Percentiles rank a stretch among this genome's conserved stretches.
phyloP scores from a whole-genome alignment of 1,140 invertebrate species.

The Drosophila bipectinata region DNA sequence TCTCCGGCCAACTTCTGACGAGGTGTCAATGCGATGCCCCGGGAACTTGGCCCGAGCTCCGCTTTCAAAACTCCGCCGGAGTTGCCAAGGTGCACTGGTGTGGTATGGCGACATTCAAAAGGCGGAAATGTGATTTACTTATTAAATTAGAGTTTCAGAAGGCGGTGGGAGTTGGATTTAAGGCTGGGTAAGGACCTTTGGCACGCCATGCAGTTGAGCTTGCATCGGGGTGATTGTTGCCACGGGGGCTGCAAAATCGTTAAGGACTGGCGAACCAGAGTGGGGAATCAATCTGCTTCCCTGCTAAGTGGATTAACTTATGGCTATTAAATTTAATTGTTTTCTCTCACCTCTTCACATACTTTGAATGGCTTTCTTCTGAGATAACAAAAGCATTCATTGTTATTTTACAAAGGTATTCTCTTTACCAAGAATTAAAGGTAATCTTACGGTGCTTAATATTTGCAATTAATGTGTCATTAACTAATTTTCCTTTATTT shows the following conservation, averaged over 20 bases:
- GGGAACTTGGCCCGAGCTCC: slow-evolving; percentile 23
- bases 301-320: slow-evolving; percentile 42
- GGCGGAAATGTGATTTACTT: slow-evolving; percentile 77
- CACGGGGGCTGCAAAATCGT: slow-evolving; percentile 2
- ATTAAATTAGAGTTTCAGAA: slow-evolving; percentile 67
- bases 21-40: slow-evolving; percentile 73
- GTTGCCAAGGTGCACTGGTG: slow-evolving; percentile 1
- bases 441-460: not conserved
- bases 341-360: slow-evolving; percentile 1
- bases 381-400: not conserved
- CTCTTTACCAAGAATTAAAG: not conserved
- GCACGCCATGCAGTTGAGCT: slow-evolving; percentile 35
- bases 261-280: not conserved
- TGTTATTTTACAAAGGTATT: not conserved
- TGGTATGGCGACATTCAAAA: slow-evolving; percentile 50
- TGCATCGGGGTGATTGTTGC: slow-evolving; percentile 25
- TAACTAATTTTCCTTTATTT: no score
- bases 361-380: not conserved
- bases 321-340: slow-evolving; percentile 47
- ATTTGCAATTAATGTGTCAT: no score
- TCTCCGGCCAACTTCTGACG: slow-evolving; percentile 64
- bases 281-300: slow-evolving; percentile 31
- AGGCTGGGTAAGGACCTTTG: slow-evolving; percentile 3
- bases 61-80: slow-evolving; percentile 15
- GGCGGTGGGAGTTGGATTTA: slow-evolving; percentile 7